Evolutionary conservation across 2,797 vertebrate species (phyloP), one percentile per base, ranked within the genome.

Genomic region (Sebastes steindachneri): DNA sequence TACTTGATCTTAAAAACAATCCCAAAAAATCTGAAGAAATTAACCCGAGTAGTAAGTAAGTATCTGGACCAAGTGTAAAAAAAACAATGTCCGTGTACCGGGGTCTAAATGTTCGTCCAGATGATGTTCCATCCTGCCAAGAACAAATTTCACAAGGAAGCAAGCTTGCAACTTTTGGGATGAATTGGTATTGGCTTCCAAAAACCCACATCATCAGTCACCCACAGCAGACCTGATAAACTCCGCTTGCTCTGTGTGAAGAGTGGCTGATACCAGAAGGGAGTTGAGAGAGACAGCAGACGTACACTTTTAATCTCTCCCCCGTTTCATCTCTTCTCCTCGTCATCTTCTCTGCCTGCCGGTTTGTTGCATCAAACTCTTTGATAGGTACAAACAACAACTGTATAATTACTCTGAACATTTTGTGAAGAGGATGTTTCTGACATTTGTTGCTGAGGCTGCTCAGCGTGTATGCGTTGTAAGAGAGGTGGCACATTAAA

Each of bases 161-260:
- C 83, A 73, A 88, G 86, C 87, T 87, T 86, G 83, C 82, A 89
- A 81, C 79, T 86, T 90, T 68, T 75, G 31, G 68, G 41, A 91
- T 87, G 63, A 92, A 91, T 88, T 63, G 66, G 31, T 82, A 8
- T 70, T 62, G n/a, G 59, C 80, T 79, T 90, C 84, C 79, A 73
- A 83, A 91, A 89, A 71, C 72, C 68, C 75, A 83, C 87, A 85
- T 82, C 86, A 92, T 90, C 89, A 89, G 80, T 92, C 86, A 91
- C 65, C 83, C 29, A 15, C 75, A 79, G 70, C 73, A 86, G 82
- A 90, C 81, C 86, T 68, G 75, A 87, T 89, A 81, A 88, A 86
- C 79, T 86, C 59, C 1, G 66, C 75, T 69, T 65, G 12, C 55
- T 64, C 68, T 71, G 83, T 71, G 80, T 89, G 81, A 69, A 83